These are phyloP conservation scores for Hycleus cichorii DNA, from an alignment of 1,140 invertebrate genomes.

Conservation along the genomic window DNA sequence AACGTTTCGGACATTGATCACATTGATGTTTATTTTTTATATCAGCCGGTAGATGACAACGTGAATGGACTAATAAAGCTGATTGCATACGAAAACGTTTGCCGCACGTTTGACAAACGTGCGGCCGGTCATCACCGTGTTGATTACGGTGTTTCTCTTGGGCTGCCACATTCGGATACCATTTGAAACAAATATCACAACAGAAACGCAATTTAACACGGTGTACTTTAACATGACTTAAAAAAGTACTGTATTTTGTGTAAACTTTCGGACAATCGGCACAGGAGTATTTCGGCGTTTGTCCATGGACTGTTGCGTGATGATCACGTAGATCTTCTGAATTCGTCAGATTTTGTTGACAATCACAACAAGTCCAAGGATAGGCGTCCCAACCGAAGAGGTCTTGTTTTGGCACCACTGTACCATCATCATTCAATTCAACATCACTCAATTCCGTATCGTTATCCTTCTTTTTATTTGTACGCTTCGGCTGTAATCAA, in stretches of 20 bases:
- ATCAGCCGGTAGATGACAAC: slow-evolving; percentile 49
- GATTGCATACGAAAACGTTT: slow-evolving; percentile 51
- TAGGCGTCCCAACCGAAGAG: slow-evolving; percentile 43
- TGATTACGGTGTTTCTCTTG: slow-evolving; percentile 45
- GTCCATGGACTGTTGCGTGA: slow-evolving; percentile 47
- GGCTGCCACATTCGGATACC: slow-evolving; percentile 43
- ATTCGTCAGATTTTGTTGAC: slow-evolving; percentile 45
- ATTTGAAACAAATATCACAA: slow-evolving; percentile 51
- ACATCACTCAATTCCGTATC: slow-evolving; percentile 27
- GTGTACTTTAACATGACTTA: slow-evolving; percentile 50
- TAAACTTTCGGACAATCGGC: slow-evolving; percentile 53
- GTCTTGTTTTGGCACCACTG: slow-evolving; percentile 27
- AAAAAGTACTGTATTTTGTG: slow-evolving; percentile 50
- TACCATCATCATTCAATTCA: slow-evolving; percentile 35
- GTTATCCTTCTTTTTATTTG: slow-evolving; percentile 5
- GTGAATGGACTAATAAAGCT: slow-evolving; percentile 46
- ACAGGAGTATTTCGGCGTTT: slow-evolving; percentile 49
- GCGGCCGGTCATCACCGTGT: slow-evolving; percentile 46
- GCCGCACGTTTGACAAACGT: slow-evolving; percentile 48
- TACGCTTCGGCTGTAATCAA: not conserved
- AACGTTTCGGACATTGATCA: slow-evolving; percentile 49
- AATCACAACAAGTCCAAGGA: slow-evolving; percentile 52
- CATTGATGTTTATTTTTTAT: slow-evolving; percentile 50
- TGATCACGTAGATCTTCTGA: slow-evolving; percentile 47
- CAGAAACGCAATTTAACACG: slow-evolving; percentile 47